These are phyloP conservation scores for Arenaria interpres DNA, from an alignment of 2,113 vertebrate species.

Conservation along the genomic window DNA sequence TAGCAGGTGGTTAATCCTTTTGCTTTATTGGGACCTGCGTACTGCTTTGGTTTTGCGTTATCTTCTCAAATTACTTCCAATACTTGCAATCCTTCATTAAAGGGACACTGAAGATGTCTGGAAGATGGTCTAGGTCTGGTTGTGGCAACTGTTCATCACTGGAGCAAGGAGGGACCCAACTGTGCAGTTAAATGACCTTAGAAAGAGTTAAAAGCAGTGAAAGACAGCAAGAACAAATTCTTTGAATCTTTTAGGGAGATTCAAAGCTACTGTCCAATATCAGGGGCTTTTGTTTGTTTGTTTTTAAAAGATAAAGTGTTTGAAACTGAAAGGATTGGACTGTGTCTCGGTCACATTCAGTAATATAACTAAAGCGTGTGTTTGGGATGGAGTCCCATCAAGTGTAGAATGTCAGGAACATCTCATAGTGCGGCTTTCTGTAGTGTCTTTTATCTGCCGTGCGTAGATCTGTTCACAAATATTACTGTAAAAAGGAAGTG, in stretches of 20 bases:
- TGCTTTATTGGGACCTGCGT: background rate
- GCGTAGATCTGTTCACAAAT: background rate
- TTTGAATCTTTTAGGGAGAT: background rate
- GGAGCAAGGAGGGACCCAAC: background rate
- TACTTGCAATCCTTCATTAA: background rate
- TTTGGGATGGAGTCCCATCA: background rate
- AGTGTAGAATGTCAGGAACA: background rate
- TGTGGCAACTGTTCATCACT: background rate
- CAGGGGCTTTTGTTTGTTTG: accelerated
- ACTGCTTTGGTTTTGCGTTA: background rate
- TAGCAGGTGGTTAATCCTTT: background rate
- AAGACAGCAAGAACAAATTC: background rate
- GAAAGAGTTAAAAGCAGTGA: background rate
- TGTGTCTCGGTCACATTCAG: accelerated
- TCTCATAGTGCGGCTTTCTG: background rate
- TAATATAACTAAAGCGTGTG: accelerated
- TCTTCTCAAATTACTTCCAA: background rate
- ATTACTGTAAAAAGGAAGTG: background rate
- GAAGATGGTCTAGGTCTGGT: background rate
- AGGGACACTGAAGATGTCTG: background rate
- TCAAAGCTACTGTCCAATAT: background rate
- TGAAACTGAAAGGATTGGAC: background rate
- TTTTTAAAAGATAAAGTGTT: background rate
- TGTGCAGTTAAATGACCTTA: background rate
- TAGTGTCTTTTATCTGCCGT: background rate